phyloP scores from a whole-genome alignment of 2,797 vertebrate genomes.

The Epinephelus awoara region DNA sequence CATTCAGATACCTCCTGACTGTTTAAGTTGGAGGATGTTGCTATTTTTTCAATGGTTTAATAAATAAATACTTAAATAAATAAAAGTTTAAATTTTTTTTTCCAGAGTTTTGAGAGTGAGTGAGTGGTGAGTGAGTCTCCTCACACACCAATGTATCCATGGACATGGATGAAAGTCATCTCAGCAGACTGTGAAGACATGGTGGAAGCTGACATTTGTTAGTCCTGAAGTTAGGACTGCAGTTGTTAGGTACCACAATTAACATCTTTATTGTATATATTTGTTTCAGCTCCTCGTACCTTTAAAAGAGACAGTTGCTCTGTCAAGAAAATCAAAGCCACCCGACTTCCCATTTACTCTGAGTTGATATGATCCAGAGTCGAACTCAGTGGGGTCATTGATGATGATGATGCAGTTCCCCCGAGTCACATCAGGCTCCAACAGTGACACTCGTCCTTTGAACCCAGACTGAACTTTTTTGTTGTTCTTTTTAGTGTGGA shows the following conservation, averaged over 20 bases:
- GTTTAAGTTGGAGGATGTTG: too few relatives aligned
- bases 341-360: slow-evolving; percentile 9
- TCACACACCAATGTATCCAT: too few relatives aligned
- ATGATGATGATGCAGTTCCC: too few relatives aligned
- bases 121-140: too few relatives aligned
- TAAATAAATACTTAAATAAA: too few relatives aligned
- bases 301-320: slow-evolving; percentile 31
- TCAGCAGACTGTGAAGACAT: too few relatives aligned
- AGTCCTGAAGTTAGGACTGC: background rate
- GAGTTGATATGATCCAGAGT: slow-evolving; percentile 64
- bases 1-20: too few relatives aligned
- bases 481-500: background rate
- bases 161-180: too few relatives aligned
- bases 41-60: too few relatives aligned
- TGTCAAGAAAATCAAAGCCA: background rate
- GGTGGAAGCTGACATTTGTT: background rate
- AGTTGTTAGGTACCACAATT: background rate
- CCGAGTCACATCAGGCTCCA: slow-evolving; percentile 26
- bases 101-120: too few relatives aligned
- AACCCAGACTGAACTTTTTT: slow-evolving; percentile 5
- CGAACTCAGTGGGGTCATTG: background rate
- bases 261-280: background rate
- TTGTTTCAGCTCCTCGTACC: slow-evolving; percentile 27
- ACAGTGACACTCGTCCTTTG: slow-evolving; percentile 33
- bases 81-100: too few relatives aligned